Evolutionary conservation across 2,797 vertebrate species (phyloP), one percentile per base, ranked within the genome.

Genomic region (Macropodus opercularis): DNA sequence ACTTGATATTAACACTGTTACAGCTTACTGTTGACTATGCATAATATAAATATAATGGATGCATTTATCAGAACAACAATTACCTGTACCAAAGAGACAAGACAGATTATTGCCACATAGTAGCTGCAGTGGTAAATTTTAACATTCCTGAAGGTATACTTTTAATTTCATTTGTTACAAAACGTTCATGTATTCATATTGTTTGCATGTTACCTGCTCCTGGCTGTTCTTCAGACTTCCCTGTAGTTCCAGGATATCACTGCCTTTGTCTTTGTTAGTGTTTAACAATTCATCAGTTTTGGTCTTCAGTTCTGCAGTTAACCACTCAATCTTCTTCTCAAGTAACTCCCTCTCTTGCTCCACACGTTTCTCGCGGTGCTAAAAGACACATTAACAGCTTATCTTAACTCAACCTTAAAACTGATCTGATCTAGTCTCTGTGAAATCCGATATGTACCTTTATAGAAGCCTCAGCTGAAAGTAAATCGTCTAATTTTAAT

Each of bases 291-390:
- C 97, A 22, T 97, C 95, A 0, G 95, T 97, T 92, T 99, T 99
- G 48, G 89, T 89, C 83, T 96, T 95, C 79, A 99, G 81, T 60
- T 99, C 94, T 1, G 91, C 21, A 15, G 92, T 94, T 58, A 98
- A 75, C 96, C 96, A 98, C 0, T 90, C 90, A 6, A 93, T 95
- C 41, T 97, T 95, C 73, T 87, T 94, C 79, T 95, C 94, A 0
- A 96, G 84, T 6, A 98, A 87, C 70, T 97, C 95, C 21, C 96
- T 98, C 75, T 99, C 96, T 83, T 99, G 96, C 57, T 96, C 94
- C 89, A 96, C 88, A 3, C 95, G 93, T 69, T 95, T 98, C 84
- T 98, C 96, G 27, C 94, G 92, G 81, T 95, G 92, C 96, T 98
- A 55, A 23, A 43, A 56, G 18, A 68, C 5, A 69, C 10, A 59